These are phyloP conservation scores for Drosophila ironensis DNA, from an alignment of 1,140 invertebrate genomes.

Conservation along the genomic window DNA sequence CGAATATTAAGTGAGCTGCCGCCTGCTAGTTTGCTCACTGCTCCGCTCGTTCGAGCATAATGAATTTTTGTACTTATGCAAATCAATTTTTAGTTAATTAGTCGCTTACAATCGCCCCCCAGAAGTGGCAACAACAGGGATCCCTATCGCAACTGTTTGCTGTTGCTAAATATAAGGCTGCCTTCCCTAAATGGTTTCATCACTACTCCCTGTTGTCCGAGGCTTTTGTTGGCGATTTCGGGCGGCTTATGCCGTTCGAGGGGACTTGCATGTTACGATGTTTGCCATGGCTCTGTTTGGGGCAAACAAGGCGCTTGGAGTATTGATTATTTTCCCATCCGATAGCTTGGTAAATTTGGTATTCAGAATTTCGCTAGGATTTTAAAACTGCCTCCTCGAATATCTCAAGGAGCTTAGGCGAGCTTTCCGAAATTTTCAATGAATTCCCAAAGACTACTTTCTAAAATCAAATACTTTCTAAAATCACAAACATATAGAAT, in stretches of 20 bases:
- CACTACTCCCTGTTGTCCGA: not conserved
- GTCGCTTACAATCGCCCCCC: not conserved
- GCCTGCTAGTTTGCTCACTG: not conserved
- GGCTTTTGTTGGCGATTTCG: not conserved
- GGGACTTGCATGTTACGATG: not conserved
- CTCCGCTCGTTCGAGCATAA: constrained; percentile 14
- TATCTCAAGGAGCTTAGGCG: too few species aligned
- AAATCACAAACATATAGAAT: too few species aligned
- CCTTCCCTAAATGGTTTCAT: constrained; percentile 23
- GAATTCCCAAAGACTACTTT: too few species aligned
- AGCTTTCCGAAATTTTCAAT: too few species aligned
- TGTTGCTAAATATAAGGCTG: constrained; percentile 22
- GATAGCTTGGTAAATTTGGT: not conserved
- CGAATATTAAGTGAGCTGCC: constrained; percentile 51
- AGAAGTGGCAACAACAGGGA: too few species aligned
- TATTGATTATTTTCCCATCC: not conserved
- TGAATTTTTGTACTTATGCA: constrained; percentile 50
- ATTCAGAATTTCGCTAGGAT: not conserved
- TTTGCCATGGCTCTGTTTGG: constrained; percentile 5
- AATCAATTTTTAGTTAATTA: constrained; percentile 59
- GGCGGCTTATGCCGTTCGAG: constrained; percentile 1
- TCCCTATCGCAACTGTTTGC: too few species aligned
- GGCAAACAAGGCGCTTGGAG: constrained; percentile 23
- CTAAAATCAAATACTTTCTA: too few species aligned
- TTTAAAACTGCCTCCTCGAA: too few species aligned